These are phyloP conservation scores for Spinibarbus caldwelli DNA, from an alignment of 2,797 vertebrate genomes.

Conservation along the genomic window DNA sequence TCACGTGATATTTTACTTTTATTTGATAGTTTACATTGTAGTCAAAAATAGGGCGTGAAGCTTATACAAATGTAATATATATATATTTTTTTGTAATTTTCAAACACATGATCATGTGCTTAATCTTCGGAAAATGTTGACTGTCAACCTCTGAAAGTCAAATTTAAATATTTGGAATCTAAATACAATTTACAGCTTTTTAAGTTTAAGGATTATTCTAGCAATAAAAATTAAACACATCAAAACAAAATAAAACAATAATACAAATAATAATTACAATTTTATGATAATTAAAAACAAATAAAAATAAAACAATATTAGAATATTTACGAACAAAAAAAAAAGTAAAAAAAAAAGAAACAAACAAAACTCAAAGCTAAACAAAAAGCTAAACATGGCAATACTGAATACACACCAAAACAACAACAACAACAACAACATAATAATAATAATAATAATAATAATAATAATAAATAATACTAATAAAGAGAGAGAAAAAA, in stretches of 20 bases:
- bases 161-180: background rate
- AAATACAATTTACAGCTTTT: background rate
- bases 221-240: background rate
- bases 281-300: background rate
- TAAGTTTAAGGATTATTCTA: background rate
- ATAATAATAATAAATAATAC: background rate
- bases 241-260: background rate
- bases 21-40: background rate
- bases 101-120: background rate
- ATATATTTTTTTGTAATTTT: too few species aligned
- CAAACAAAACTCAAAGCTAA: background rate
- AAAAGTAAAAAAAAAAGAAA: background rate
- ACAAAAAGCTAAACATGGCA: too few species aligned
- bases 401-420: background rate
- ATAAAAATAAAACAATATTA: background rate
- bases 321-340: background rate
- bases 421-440: too few species aligned
- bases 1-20: background rate
- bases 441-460: too few species aligned
- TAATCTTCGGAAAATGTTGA: background rate
- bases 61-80: background rate
- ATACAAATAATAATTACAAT: background rate
- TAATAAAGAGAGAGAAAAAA: background rate
- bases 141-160: background rate
- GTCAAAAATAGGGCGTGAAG: background rate